A percentile compares a stretch with the other conserved stretches of the same genome.
Evolutionary conservation across 2,113 vertebrate species (phyloP).

Genomic region (Campylorhamphus procurvoides): DNA sequence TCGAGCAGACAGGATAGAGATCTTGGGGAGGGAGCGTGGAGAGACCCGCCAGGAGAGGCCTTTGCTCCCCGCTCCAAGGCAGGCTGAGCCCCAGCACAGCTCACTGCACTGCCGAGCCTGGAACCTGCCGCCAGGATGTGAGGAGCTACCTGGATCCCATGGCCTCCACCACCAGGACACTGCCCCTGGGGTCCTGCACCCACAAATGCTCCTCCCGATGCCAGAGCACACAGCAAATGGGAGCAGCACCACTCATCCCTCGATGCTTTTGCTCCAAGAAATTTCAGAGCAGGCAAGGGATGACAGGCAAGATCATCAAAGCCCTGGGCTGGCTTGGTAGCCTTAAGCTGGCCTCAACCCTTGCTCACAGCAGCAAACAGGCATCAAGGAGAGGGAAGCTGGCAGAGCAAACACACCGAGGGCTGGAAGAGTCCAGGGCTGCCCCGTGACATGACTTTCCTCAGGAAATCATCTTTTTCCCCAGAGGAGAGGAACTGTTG

Average conservation of each 20-base stretch:
- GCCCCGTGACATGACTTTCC: neutral
- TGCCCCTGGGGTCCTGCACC: neutral
- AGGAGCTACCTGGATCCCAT: neutral
- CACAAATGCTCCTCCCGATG: neutral
- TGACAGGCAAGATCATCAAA: neutral
- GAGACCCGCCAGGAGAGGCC: neutral
- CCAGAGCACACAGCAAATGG: neutral
- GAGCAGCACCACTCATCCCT: neutral
- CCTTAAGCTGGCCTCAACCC: neutral
- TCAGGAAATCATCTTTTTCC: neutral
- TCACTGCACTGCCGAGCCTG: fast-evolving
- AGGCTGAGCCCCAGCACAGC: neutral
- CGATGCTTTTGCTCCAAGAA: neutral
- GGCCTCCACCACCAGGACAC: neutral
- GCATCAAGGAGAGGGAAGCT: neutral
- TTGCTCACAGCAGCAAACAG: neutral
- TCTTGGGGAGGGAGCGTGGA: neutral
- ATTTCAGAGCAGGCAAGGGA: neutral
- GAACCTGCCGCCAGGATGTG: fast-evolving
- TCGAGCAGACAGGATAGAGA: neutral
- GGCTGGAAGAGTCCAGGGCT: neutral
- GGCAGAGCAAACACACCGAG: neutral
- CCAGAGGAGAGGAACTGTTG: neutral
- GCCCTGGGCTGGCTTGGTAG: neutral
- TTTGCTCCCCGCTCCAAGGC: fast-evolving